These are phyloP conservation scores for Silurus asotus DNA, from an alignment of 2,113 vertebrate species.

Conservation along the genomic window DNA sequence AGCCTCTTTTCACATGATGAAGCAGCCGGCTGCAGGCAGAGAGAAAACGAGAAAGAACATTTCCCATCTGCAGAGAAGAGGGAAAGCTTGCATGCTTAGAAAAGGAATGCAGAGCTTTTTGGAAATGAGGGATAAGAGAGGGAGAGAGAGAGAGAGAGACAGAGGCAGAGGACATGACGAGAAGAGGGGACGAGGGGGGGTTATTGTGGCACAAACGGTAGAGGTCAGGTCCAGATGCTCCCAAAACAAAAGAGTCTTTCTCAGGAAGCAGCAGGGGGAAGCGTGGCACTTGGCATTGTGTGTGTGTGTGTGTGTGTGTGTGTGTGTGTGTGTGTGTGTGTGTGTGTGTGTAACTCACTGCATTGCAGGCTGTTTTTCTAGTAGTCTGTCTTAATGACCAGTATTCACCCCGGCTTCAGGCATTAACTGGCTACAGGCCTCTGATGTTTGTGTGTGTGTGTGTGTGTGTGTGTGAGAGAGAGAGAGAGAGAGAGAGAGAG, in stretches of 20 bases:
- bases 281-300: conserved; percentile 78
- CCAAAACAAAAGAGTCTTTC: conserved; percentile 82
- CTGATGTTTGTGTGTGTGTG: conserved; percentile 3
- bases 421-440: conserved; percentile 54
- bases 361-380: conserved; percentile 83
- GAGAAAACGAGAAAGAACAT: conserved; percentile 23
- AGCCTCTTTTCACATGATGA: conserved; percentile 53
- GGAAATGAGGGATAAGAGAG: not conserved
- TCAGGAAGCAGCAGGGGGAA: conserved; percentile 77
- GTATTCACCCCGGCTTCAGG: conserved; percentile 65
- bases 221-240: conserved; percentile 80
- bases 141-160: not conserved
- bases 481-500: no score
- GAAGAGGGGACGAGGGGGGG: conserved; percentile 44
- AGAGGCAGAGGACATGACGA: conserved; percentile 31
- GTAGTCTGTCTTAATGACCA: conserved; percentile 82
- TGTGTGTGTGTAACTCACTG: conserved; percentile 61
- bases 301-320: conserved; percentile 55
- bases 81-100: conserved; percentile 57
- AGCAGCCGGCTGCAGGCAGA: conserved; percentile 48
- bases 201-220: conserved; percentile 66
- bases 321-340: conserved; percentile 44
- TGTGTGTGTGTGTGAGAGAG: not conserved
- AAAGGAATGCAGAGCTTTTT: conserved; percentile 39
- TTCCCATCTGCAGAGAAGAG: conserved; percentile 64